Evolutionary conservation across 2,888 invertebrate species (phyloP).

Genomic region (Athrips mouffetella): DNA sequence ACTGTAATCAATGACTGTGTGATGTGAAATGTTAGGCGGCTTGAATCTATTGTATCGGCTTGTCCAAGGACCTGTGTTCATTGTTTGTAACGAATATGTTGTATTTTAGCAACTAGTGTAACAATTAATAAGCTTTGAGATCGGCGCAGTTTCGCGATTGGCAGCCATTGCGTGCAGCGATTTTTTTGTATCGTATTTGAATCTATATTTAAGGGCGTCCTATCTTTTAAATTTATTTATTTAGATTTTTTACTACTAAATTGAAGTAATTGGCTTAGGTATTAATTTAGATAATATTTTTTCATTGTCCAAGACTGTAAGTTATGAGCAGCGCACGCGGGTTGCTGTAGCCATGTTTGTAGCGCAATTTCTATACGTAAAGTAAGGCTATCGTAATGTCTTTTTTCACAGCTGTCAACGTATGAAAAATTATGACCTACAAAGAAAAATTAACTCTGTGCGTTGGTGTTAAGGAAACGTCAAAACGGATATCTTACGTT

Average conservation of each 20-base stretch:
- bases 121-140: slow-evolving; percentile 37
- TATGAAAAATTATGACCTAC: too few relatives aligned
- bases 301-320: slow-evolving; percentile 69
- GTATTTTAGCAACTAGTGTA: slow-evolving; percentile 31
- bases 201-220: slow-evolving; percentile 48
- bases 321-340: too few relatives aligned
- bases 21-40: too few relatives aligned
- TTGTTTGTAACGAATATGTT: slow-evolving; percentile 39
- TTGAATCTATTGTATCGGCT: slow-evolving; percentile 55
- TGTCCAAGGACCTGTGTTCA: slow-evolving; percentile 69
- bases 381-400: too few relatives aligned
- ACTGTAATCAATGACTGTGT: too few relatives aligned
- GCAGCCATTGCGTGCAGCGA: slow-evolving; percentile 24
- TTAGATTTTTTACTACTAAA: slow-evolving; percentile 48
- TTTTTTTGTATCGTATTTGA: slow-evolving; percentile 35
- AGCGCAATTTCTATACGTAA: too few relatives aligned
- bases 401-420: too few relatives aligned
- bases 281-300: slow-evolving; percentile 46
- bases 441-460: too few relatives aligned
- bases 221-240: slow-evolving; percentile 44
- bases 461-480: too few relatives aligned
- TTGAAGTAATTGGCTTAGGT: slow-evolving; percentile 50
- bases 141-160: slow-evolving; percentile 39
- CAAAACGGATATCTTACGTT: too few relatives aligned
- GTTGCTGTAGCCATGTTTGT: too few relatives aligned